Evolutionary conservation across 2,888 invertebrate species (phyloP).

Genomic region (Hartigia nigra): DNA sequence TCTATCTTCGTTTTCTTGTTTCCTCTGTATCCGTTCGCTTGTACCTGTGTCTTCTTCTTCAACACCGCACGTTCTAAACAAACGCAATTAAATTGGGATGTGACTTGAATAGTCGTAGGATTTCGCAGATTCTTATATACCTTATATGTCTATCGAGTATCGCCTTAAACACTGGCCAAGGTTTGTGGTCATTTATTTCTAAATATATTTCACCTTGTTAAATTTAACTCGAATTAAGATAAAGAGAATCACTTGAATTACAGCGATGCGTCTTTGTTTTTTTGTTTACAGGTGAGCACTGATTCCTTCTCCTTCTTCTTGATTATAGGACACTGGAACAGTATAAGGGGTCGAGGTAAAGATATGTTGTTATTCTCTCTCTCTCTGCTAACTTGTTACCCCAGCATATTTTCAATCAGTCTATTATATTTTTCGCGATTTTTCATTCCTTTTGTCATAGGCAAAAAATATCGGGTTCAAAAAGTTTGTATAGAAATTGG

Average conservation of each 20-base stretch:
- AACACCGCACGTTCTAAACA: slow-evolving; percentile 30
- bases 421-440: too few species aligned
- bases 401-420: too few species aligned
- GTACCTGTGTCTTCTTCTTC: neutral
- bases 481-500: too few species aligned
- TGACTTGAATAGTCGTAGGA: slow-evolving; percentile 33
- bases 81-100: slow-evolving; percentile 45
- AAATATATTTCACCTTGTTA: neutral
- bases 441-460: too few species aligned
- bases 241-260: neutral
- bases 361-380: neutral
- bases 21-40: neutral
- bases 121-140: neutral
- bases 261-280: neutral
- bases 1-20: neutral
- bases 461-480: too few species aligned
- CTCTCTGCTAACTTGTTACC: too few species aligned
- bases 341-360: neutral
- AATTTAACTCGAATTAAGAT: neutral
- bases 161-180: neutral
- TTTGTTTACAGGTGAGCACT: neutral
- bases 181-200: neutral
- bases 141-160: neutral
- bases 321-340: neutral
- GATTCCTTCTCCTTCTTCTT: neutral